Conservation (phyloP, 2,888 invertebrate species). For the Loripinus fragilis region DNA sequence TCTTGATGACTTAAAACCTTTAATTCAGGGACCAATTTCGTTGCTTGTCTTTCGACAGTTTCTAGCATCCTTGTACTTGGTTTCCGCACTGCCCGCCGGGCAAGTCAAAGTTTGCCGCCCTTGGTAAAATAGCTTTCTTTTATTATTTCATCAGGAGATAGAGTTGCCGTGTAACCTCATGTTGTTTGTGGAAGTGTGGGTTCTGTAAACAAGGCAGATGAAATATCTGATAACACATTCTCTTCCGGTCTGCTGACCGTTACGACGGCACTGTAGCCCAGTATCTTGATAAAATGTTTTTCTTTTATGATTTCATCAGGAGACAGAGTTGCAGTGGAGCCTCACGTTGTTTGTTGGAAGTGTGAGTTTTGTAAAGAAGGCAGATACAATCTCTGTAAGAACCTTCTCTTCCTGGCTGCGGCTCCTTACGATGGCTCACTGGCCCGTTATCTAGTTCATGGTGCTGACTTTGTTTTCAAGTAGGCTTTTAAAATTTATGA, state of each 20-base stretch:
- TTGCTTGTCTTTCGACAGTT: background rate
- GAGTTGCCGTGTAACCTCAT: conserved; percentile 75
- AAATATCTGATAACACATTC: background rate
- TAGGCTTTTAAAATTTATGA: conserved; percentile 51
- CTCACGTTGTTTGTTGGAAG: too few species aligned
- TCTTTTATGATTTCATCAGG: too few species aligned
- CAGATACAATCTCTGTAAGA: conserved; percentile 72
- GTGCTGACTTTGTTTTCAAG: conserved; percentile 75
- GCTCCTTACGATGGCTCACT: conserved; percentile 73
- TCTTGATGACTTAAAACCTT: too few species aligned
- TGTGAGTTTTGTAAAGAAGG: conserved; percentile 69
- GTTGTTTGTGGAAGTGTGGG: conserved; percentile 69
- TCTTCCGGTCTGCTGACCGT: too few species aligned
- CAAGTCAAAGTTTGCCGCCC: background rate
- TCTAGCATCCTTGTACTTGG: too few species aligned
- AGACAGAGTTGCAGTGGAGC: too few species aligned
- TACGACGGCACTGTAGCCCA: too few species aligned
- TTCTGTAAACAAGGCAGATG: conserved; percentile 14
- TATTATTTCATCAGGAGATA: conserved; percentile 62
- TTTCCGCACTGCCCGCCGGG: background rate
- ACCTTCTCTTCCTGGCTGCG: conserved; percentile 72
- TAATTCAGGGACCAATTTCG: background rate
- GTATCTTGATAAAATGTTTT: too few species aligned
- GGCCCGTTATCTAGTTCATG: conserved; percentile 67
- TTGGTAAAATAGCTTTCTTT: background rate